Evolutionary conservation across 1,140 invertebrate species (phyloP), one percentile per base, ranked within the genome.

Genomic region (Eupristina koningsbergeri): DNA sequence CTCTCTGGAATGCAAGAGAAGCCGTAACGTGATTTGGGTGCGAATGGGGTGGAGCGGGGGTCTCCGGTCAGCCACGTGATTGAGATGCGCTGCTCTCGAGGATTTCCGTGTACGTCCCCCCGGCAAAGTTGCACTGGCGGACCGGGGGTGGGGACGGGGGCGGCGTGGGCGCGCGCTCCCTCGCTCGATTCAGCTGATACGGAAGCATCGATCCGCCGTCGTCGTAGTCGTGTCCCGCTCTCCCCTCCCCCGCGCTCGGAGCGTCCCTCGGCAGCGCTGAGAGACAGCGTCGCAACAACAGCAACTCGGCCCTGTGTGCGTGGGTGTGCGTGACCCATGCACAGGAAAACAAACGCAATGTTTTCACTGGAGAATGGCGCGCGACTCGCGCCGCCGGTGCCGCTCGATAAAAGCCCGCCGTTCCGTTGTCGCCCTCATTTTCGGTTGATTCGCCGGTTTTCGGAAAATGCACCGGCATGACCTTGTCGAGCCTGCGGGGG

Each of bases 161-260:
- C 58, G 26, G 1, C 76, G 50, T 22, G 17, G 73, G 71, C 19
- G 75, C 75, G 75, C 75, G 47, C 41, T 71, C 67, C 85, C 87
- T 88, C 88, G 88, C 88, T 45, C n/a, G n/a, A n/a, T 88, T 88
- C 87, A 87, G 87, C 88, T 88, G 88, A 88, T 88, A 88, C 86
- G 85, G 85, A 88, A 85, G 88, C 88, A 88, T 88, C 86, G 87
- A 88, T 88, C 88, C 85, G 87, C 80, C 85, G 85, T 86, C 86
- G 78, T 86, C 61, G 63, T 77, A 31, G 63, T 80, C 41, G 41
- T 71, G 31, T 71, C 67, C 45, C 36, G 53, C 45, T 50, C 29
- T 58, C 50, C 85, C 85, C 83, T 80, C 83, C 69, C 71, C 64
- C 73, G 36, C 39, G 50, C 64, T 74, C 78, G 71, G 79, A 76